Evolutionary conservation across 2,113 vertebrate species (phyloP).

Genomic region (Myrmecophaga tridactyla): DNA sequence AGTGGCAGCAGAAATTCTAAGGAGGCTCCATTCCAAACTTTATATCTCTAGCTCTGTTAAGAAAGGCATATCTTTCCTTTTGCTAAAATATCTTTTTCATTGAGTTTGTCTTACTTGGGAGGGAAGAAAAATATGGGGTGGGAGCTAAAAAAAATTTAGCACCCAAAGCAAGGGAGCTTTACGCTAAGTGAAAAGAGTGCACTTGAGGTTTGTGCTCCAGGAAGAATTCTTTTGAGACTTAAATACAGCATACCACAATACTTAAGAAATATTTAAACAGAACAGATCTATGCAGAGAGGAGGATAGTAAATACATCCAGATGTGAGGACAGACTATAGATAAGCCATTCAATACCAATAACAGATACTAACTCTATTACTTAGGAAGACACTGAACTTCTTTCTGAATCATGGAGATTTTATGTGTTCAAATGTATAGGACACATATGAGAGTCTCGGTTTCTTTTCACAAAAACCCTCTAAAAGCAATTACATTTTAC

Average conservation of each 20-base stretch:
- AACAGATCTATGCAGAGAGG: neutral
- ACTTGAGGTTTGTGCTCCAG: neutral
- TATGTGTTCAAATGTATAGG: neutral
- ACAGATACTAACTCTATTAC: neutral
- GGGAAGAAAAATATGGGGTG: neutral
- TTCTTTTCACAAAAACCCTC: neutral
- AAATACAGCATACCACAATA: neutral
- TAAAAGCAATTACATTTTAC: constrained; percentile 19
- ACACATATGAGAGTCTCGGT: neutral
- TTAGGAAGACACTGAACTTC: neutral
- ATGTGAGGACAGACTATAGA: neutral
- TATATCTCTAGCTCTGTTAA: neutral
- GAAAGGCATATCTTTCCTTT: neutral
- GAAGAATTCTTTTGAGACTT: neutral
- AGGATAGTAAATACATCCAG: neutral
- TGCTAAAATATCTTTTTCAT: neutral
- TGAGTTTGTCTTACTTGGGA: neutral
- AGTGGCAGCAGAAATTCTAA: neutral
- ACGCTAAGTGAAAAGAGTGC: neutral
- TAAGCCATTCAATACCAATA: neutral
- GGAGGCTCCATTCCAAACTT: neutral
- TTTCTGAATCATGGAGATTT: neutral
- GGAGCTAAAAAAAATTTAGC: neutral
- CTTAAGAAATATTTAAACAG: neutral
- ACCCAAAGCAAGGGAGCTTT: neutral